Conservation (phyloP, 2,113 vertebrate genomes). For the Formicarius rufipectus region DNA sequence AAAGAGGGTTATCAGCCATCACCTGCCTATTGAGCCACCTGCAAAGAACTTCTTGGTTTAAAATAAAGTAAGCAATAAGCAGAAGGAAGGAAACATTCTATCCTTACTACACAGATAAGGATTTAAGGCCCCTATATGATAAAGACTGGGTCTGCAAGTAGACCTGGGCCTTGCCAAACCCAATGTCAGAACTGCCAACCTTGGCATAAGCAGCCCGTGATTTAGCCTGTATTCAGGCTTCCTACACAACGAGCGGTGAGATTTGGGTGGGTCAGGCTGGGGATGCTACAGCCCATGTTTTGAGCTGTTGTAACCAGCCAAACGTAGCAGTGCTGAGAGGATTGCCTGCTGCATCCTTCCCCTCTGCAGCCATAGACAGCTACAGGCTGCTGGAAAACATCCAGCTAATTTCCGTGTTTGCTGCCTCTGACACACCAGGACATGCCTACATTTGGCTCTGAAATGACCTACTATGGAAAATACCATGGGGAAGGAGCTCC, state of each 20-base stretch:
- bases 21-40: background rate
- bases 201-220: background rate
- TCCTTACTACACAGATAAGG: background rate
- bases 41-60: background rate
- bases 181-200: background rate
- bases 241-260: rapidly evolving
- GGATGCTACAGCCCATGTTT: too few species aligned
- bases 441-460: background rate
- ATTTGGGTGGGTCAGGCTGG: background rate
- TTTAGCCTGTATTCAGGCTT: background rate
- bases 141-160: background rate
- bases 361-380: background rate
- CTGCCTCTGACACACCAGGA: background rate
- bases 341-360: rapidly evolving
- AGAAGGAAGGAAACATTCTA: background rate
- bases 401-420: background rate
- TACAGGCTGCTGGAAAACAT: background rate
- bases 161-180: background rate
- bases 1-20: background rate
- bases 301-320: background rate
- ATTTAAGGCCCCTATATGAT: background rate
- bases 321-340: background rate
- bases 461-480: background rate
- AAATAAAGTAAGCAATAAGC: background rate
- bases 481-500: background rate